A percentile compares a stretch with the other conserved stretches of the same genome.
Conservation (phyloP, 1,140 invertebrate species). For the Papilio glaucus region DNA sequence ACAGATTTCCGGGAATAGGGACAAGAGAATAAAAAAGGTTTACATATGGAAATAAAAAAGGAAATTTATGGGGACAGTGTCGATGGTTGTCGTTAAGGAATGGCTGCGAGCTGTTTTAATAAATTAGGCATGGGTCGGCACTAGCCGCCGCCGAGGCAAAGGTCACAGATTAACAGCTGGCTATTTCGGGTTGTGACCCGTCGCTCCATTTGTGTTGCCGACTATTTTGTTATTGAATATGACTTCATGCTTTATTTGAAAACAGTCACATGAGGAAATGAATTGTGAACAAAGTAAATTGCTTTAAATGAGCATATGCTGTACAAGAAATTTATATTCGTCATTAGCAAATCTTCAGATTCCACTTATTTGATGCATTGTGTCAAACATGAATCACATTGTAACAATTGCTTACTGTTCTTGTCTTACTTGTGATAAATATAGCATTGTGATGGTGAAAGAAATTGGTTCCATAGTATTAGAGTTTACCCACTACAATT, state of each 20-base stretch:
- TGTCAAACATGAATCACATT: too few relatives aligned
- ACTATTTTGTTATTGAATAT: slow-evolving; percentile 24
- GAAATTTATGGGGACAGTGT: slow-evolving; percentile 12
- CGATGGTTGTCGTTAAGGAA: slow-evolving; percentile 41
- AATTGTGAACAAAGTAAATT: background rate
- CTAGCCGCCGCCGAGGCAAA: slow-evolving; percentile 52
- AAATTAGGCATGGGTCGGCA: slow-evolving; percentile 62
- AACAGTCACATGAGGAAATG: background rate
- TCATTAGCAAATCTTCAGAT: too few relatives aligned
- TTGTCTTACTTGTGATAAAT: too few relatives aligned
- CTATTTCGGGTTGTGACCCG: slow-evolving; percentile 69
- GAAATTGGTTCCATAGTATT: too few relatives aligned
- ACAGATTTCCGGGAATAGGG: background rate
- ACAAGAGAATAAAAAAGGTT: slow-evolving; percentile 23
- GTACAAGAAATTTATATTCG: too few relatives aligned
- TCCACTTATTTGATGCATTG: too few relatives aligned
- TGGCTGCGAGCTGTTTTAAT: slow-evolving; percentile 54
- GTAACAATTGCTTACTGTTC: too few relatives aligned
- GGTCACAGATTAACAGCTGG: slow-evolving; percentile 71
- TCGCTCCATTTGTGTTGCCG: slow-evolving; percentile 47
- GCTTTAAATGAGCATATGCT: too few relatives aligned
- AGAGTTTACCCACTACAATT: too few relatives aligned
- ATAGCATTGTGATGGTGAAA: too few relatives aligned
- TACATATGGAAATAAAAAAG: slow-evolving; percentile 24
- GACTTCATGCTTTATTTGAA: background rate